Base-by-base conservation (phyloP, 2,797 vertebrate species). In the Pelodytes ibericus region DNA sequence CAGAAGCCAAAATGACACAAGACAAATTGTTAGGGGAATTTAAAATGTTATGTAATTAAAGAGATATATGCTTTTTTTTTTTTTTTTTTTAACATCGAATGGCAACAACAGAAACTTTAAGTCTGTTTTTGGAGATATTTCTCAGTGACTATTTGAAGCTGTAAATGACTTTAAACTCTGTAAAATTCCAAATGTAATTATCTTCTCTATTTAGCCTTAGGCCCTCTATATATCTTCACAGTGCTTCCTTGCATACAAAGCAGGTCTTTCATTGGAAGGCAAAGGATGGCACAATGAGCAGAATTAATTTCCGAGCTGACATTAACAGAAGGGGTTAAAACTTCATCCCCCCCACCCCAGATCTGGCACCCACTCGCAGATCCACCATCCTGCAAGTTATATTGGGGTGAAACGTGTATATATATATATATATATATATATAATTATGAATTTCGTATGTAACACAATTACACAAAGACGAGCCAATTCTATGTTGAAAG, bases 181-280 rank as follows among this genome's bases (percentile, higher is more conserved):
- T 96, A 95, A 97, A 96, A 98, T 96, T 96, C 92, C 93, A 96
- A 97, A 98, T 96, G 95, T 95, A 97, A 98, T 98, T 97, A 98
- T 97, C 95, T 96, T 94, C 94, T 94, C 92, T 94, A 94, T 93
- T 96, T 95, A 95, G 95, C 96, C 95, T 86, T 86, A 86, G 95
- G 95, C 92, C 91, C 93, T 95, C 94, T 94, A 96, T 97, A 97
- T 95, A 98, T 97, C 95, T 97, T 93, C 74, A 87, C 87, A 67
- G 86, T 89, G 94, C 94, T 92, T 95, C 90, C 95, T 95, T 94
- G 96, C 95, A 98, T 96, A 95, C 94, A 95, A 96, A 96, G 95
- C 91, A 98, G 94, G 90, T 74, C 92, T 95, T 95, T 92, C 92
- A 89, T 94, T 94, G 93, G 94, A 92, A 92, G 87, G 91, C 94